Percentiles rank a stretch among this genome's conserved stretches.
These are phyloP conservation scores for Xestobium rufovillosum DNA, from an alignment of 2,888 invertebrate genomes.

Conservation along the genomic window DNA sequence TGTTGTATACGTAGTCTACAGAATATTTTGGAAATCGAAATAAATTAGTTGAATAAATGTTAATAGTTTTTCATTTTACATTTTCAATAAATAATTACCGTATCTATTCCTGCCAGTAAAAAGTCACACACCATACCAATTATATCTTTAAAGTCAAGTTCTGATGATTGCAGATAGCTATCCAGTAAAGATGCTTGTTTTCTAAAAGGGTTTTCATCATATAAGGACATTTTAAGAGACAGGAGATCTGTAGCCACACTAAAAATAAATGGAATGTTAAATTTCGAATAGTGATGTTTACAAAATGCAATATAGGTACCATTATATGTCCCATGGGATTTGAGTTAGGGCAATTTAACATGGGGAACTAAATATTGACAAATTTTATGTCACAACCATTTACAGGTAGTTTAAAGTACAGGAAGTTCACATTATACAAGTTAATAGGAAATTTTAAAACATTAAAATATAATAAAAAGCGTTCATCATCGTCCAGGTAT, in stretches of 20 bases:
- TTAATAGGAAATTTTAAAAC: too few species aligned
- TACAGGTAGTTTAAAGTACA: too few species aligned
- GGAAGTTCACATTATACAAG: too few species aligned
- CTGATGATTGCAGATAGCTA: constrained; percentile 60
- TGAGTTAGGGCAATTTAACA: too few species aligned
- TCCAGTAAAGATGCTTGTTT: constrained; percentile 46
- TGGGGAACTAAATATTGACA: too few species aligned
- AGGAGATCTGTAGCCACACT: constrained; percentile 63
- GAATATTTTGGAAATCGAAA: neutral
- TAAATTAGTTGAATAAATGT: too few species aligned
- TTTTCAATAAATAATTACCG: constrained; percentile 57
- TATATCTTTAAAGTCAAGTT: constrained; percentile 70
- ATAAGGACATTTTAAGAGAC: constrained; percentile 48
- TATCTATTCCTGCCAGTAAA: constrained; percentile 79
- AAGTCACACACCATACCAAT: constrained; percentile 78
- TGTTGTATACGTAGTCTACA: constrained; percentile 67
- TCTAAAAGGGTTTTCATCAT: constrained; percentile 36
- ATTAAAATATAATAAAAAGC: too few species aligned
- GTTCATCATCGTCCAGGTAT: too few species aligned
- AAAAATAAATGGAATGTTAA: constrained; percentile 24
- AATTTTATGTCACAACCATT: too few species aligned
- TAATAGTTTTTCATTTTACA: too few species aligned
- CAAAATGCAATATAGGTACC: constrained; percentile 1
- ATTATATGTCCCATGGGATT: too few species aligned
- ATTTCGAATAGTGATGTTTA: constrained; percentile 3